Base-by-base conservation (phyloP, 2,888 invertebrate species). In the Meliscaeva auricollis region DNA sequence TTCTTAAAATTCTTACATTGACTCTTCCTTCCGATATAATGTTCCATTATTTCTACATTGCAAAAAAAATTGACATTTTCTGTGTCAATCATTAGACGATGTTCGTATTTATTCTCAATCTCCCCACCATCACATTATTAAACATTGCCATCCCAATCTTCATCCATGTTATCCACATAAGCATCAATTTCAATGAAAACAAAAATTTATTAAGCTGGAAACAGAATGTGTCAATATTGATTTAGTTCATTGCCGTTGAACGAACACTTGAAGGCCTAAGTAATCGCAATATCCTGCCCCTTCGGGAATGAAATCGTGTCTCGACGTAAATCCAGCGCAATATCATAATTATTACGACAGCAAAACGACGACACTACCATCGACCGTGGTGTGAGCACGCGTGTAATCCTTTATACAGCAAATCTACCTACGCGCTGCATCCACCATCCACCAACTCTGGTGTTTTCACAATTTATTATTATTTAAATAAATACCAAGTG, bases 401-500 rank as follows among this genome's bases (percentile, higher is more conserved):
- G 44, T 75, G 79, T 84, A 72, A 77, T 73, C 41, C 72, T 69
- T 9, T 9, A 11, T 38, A 11, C 38, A 11, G n/a, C n/a, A n/a
- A n/a, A 26, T 35, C 46, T 46, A 58, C 66, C 30, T 54, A 32
- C 41, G 35, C 74, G 62, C 30, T 70, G 83, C 68, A 69, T 46
- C 48, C 38, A 9, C 13, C 13, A 66, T 48, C 32, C 3, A 66
- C 13, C 4, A 38, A 52, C 38, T 72, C 78, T 74, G 76, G 48
- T 35, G 52, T 73, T 82, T 76, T 68, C 64, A 69, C 80, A 80
- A 76, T 81, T 50, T 66, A 50, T 85, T 79, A 84, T 84, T 85
- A 85, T 85, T 85, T 85, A 85, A 85, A 85, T 85, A 85, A 85
- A 85, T 62, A 81, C 54, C 76, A 81, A 80, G 80, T 85, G 80